Conservation (phyloP, 2,113 vertebrate species). For the Cynocephalus volans region DNA sequence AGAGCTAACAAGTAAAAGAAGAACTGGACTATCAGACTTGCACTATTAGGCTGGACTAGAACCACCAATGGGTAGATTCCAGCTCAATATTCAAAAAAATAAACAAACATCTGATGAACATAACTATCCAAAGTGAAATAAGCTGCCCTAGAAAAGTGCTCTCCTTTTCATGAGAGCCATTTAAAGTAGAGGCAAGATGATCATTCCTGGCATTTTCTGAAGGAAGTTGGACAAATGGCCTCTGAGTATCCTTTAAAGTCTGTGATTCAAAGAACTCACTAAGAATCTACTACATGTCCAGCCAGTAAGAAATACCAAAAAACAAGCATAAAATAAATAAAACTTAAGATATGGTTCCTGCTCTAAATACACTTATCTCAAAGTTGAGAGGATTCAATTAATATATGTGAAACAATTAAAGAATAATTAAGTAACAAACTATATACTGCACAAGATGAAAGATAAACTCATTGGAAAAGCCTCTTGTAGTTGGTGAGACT, state of each 20-base stretch:
- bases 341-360: neutral
- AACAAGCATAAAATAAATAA: neutral
- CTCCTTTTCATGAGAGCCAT: neutral
- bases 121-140: neutral
- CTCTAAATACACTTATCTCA: neutral
- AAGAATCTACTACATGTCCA: neutral
- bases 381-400: neutral
- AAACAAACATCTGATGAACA: neutral
- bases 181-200: neutral
- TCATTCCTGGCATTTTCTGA: neutral
- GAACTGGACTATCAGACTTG: neutral
- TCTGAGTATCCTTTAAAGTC: neutral
- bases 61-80: conserved; percentile 8
- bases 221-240: neutral
- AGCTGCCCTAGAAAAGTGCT: neutral
- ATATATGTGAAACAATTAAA: conserved; percentile 17
- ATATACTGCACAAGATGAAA: neutral
- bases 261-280: conserved; percentile 20
- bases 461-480: neutral
- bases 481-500: neutral
- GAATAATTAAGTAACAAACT: conserved; percentile 53
- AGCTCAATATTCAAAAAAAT: neutral
- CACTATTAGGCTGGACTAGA: neutral
- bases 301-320: neutral
- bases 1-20: neutral